Percentiles rank a stretch among this genome's conserved stretches.
These are phyloP conservation scores for Mastomys natalensis DNA, from an alignment of 2,113 vertebrate species.

Conservation along the genomic window DNA sequence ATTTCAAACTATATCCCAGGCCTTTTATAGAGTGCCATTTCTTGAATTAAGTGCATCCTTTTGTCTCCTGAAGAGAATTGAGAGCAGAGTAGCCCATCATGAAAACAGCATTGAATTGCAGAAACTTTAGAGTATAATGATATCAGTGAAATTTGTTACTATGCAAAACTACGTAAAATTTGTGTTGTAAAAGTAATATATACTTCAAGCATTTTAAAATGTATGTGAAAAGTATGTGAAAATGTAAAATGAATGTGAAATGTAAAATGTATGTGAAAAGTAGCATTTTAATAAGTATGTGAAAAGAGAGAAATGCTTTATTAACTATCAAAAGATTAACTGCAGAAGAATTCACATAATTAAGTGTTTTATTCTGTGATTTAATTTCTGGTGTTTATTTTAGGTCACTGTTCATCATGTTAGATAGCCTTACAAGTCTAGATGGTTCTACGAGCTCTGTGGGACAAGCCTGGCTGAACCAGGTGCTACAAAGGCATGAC, in stretches of 20 bases:
- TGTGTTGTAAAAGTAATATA: constrained; percentile 37
- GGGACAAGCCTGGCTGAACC: constrained; percentile 97
- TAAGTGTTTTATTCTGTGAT: constrained; percentile 50
- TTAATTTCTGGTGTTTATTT: constrained; percentile 69
- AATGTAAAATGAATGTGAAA: too few species aligned
- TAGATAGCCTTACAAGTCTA: constrained; percentile 96
- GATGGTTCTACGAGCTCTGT: constrained; percentile 97
- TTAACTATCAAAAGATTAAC: constrained; percentile 35
- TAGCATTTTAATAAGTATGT: neutral
- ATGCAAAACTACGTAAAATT: constrained; percentile 34
- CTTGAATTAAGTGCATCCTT: constrained; percentile 16
- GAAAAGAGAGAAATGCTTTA: neutral
- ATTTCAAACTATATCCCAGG: neutral
- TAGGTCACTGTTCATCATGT: constrained; percentile 99
- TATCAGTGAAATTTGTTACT: neutral
- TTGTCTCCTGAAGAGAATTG: neutral
- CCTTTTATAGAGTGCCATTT: constrained; percentile 27
- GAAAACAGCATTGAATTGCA: neutral
- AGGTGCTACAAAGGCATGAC: constrained; percentile 98
- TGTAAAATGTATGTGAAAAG: too few species aligned
- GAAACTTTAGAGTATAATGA: neutral
- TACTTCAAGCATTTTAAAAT: constrained; percentile 18
- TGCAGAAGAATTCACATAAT: neutral
- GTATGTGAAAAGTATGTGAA: neutral
- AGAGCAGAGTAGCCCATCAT: neutral